phyloP scores from a whole-genome alignment of 2,888 invertebrate genomes.

The Taphrorychus bicolor region DNA sequence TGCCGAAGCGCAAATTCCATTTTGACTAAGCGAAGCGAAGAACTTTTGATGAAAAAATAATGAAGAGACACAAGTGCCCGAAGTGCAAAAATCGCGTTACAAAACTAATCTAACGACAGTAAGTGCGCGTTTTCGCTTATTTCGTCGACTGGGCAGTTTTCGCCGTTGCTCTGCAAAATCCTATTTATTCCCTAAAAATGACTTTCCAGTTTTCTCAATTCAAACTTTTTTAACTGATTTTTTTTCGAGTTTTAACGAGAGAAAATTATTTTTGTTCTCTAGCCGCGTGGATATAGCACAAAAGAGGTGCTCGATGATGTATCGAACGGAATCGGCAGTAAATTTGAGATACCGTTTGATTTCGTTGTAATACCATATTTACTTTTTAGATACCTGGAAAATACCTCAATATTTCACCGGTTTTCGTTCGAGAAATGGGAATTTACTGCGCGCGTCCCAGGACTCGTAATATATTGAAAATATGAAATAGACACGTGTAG shows the following conservation, averaged over 20 bases:
- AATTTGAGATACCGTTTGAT: constrained; percentile 20
- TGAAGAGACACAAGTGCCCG: not conserved
- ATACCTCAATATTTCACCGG: constrained; percentile 15
- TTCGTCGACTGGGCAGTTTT: constrained; percentile 18
- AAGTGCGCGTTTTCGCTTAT: constrained; percentile 15
- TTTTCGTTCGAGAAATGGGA: constrained; percentile 9
- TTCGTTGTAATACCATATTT: constrained; percentile 26
- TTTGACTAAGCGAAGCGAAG: not conserved
- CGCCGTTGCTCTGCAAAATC: constrained; percentile 16
- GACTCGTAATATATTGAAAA: constrained; percentile 9
- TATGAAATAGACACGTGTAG: constrained; percentile 7
- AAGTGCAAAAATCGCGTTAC: constrained; percentile 12
- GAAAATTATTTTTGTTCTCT: too few relatives aligned
- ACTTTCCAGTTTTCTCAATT: constrained; percentile 4
- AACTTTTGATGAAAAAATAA: constrained; percentile 7
- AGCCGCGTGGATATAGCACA: too few relatives aligned
- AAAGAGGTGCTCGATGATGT: too few relatives aligned
- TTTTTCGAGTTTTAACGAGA: too few relatives aligned
- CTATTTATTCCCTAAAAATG: constrained; percentile 14
- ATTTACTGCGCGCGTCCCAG: constrained; percentile 8
- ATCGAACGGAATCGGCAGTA: constrained; percentile 12
- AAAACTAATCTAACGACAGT: constrained; percentile 23
- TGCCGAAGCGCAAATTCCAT: not conserved
- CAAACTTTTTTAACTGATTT: too few relatives aligned
- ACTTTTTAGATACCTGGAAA: constrained; percentile 26